These are phyloP conservation scores for Biston stratarius DNA, from an alignment of 2,888 invertebrate genomes.

Conservation along the genomic window DNA sequence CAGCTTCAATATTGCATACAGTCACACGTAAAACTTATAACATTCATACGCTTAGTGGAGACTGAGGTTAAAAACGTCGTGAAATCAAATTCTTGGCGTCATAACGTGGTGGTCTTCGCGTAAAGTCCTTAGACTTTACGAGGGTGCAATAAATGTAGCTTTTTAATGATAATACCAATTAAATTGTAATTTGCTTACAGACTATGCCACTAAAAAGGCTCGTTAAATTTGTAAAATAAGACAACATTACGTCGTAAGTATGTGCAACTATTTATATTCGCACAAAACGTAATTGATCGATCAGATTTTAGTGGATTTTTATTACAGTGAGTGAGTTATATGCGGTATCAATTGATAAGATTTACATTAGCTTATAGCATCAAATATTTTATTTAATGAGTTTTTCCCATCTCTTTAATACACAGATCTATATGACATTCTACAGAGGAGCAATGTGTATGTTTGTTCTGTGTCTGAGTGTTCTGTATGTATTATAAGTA, in stretches of 20 bases:
- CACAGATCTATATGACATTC: too few species aligned
- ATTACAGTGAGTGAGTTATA: slow-evolving; percentile 1
- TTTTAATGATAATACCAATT: slow-evolving; percentile 63
- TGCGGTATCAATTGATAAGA: neutral
- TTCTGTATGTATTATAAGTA: too few species aligned
- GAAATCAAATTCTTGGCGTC: slow-evolving; percentile 39
- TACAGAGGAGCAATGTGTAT: too few species aligned
- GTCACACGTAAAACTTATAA: too few species aligned
- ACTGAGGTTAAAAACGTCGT: neutral
- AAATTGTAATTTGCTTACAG: slow-evolving; percentile 47
- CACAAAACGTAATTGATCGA: slow-evolving; percentile 22
- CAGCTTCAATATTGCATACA: too few species aligned
- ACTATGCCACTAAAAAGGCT: slow-evolving; percentile 29
- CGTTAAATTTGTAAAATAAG: slow-evolving; percentile 22
- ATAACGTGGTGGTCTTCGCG: slow-evolving; percentile 70
- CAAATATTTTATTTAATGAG: neutral
- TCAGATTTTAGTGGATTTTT: slow-evolving; percentile 20
- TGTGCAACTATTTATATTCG: slow-evolving; percentile 31
- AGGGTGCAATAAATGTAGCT: slow-evolving; percentile 62
- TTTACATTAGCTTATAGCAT: neutral
- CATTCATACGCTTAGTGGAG: too few species aligned
- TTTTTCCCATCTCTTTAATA: too few species aligned
- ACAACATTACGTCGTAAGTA: slow-evolving; percentile 15
- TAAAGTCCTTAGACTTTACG: slow-evolving; percentile 57
- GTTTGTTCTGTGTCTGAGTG: too few species aligned